phyloP scores from a whole-genome alignment of 1,140 invertebrate species.

The Zaprionus ghesquierei region DNA sequence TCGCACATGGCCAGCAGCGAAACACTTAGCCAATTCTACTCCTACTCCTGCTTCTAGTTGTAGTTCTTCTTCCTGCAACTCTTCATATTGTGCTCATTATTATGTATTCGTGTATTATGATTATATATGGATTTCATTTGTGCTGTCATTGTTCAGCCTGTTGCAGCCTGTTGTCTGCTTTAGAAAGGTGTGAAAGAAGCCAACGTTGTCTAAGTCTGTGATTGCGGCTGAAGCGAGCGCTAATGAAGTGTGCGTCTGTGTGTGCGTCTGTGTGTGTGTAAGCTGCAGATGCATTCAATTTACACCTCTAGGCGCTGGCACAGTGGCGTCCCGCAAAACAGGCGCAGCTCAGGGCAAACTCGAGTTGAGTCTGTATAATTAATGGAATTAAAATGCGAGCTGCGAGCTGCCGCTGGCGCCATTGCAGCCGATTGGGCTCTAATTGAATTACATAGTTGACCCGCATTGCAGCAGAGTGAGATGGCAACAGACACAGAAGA shows the following conservation, averaged over 20 bases:
- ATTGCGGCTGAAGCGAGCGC: conserved; percentile 34
- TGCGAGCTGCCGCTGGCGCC: conserved; percentile 4
- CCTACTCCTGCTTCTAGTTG: background rate
- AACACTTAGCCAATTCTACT: background rate
- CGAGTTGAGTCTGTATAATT: conserved; percentile 19
- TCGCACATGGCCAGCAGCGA: background rate
- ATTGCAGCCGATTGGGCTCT: conserved; percentile 27
- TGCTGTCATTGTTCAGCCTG: conserved; percentile 50
- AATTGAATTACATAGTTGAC: conserved; percentile 54
- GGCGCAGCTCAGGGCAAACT: background rate
- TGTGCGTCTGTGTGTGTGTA: too few relatives aligned
- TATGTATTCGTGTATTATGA: conserved; percentile 63
- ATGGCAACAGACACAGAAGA: too few relatives aligned
- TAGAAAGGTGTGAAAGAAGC: conserved; percentile 50
- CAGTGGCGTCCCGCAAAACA: background rate
- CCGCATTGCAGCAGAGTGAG: background rate
- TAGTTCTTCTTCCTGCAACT: background rate
- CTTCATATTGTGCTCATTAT: conserved; percentile 43
- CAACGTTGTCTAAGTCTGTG: background rate
- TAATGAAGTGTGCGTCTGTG: conserved; percentile 23
- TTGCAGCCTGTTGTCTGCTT: conserved; percentile 6
- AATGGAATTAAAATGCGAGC: conserved; percentile 56
- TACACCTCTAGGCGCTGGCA: conserved; percentile 35
- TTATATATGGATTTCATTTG: conserved; percentile 65
- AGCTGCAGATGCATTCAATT: conserved; percentile 23